A percentile compares a stretch with the other conserved stretches of the same genome.
phyloP scores from a whole-genome alignment of 2,797 vertebrate species.

The Pangasius macronema region DNA sequence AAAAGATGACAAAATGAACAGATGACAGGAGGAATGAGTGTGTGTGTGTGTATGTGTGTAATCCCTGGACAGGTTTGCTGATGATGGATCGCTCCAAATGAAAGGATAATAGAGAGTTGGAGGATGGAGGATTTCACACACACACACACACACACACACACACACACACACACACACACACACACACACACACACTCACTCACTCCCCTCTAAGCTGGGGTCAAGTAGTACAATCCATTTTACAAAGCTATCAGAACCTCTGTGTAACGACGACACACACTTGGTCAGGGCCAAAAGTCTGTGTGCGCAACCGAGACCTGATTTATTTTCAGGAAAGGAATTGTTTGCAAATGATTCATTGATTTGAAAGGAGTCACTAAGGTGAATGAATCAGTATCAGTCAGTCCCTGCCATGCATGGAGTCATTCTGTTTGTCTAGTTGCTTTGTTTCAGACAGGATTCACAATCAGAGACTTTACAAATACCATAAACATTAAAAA shows the following conservation, averaged over 20 bases:
- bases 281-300: not conserved
- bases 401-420: not conserved
- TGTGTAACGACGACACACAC: not conserved
- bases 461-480: not conserved
- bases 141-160: too few species aligned
- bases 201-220: constrained; percentile 55
- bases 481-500: not conserved
- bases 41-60: constrained; percentile 44
- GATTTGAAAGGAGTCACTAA: not conserved
- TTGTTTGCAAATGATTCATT: not conserved
- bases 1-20: constrained; percentile 47
- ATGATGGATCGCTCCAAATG: constrained; percentile 54
- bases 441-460: not conserved
- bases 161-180: constrained; percentile 52
- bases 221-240: constrained; percentile 60
- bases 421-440: not conserved
- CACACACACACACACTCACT: constrained; percentile 25
- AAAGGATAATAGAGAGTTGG: constrained; percentile 55
- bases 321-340: not conserved
- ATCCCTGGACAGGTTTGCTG: constrained; percentile 56
- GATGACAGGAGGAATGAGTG: constrained; percentile 39
- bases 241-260: constrained; percentile 49
- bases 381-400: not conserved
- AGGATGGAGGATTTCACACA: constrained; percentile 48
- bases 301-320: not conserved